These are phyloP conservation scores for Hoplostethus mediterraneus DNA, from an alignment of 2,797 vertebrate species.

Conservation along the genomic window DNA sequence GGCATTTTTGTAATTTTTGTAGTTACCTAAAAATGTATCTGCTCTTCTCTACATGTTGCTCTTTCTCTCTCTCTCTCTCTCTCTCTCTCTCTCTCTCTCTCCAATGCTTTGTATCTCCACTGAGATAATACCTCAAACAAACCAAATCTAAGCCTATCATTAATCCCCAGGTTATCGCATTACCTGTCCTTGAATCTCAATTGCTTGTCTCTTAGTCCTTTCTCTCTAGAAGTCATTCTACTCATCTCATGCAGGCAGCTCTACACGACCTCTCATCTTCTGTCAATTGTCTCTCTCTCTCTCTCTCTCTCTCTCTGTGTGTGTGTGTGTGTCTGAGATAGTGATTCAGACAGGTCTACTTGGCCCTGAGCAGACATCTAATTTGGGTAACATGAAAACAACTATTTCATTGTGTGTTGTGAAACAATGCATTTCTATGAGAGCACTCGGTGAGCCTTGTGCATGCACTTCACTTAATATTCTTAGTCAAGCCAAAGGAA, in stretches of 20 bases:
- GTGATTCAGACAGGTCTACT: background rate
- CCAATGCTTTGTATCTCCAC: background rate
- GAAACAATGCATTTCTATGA: background rate
- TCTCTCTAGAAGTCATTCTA: background rate
- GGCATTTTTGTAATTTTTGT: too few relatives aligned
- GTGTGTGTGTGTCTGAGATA: background rate
- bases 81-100: background rate
- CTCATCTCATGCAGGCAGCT: background rate
- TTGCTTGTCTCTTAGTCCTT: background rate
- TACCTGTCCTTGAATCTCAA: slow-evolving; percentile 4
- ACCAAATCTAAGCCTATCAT: background rate
- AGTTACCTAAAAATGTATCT: too few relatives aligned
- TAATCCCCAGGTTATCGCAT: slow-evolving; percentile 12
- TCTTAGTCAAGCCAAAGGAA: background rate
- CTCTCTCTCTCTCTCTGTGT: slow-evolving; percentile 1
- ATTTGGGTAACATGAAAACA: slow-evolving; percentile 21
- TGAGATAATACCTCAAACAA: background rate
- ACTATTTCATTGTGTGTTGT: slow-evolving; percentile 15
- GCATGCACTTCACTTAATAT: background rate
- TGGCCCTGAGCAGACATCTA: background rate
- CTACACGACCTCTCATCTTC: background rate
- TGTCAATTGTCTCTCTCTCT: background rate
- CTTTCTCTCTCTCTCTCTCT: background rate
- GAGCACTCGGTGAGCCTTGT: background rate
- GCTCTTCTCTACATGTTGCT: too few relatives aligned